These are phyloP conservation scores for Tursiops truncatus DNA, from an alignment of 2,113 vertebrate species.

Conservation along the genomic window DNA sequence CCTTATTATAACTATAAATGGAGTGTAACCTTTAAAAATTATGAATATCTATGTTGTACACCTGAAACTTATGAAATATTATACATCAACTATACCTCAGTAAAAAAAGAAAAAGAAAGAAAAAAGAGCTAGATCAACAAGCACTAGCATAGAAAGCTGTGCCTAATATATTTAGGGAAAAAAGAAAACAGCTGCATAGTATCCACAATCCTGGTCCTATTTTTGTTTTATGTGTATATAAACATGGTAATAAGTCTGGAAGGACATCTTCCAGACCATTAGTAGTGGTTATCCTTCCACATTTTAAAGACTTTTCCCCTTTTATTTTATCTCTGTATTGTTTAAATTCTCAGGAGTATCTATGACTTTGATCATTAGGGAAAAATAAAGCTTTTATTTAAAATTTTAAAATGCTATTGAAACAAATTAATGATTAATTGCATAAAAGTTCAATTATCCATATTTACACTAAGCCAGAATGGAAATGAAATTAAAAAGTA, in stretches of 20 bases:
- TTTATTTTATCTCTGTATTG: not conserved
- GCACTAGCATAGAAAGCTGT: not conserved
- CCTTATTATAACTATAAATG: not conserved
- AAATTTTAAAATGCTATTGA: not conserved
- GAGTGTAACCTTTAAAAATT: not conserved
- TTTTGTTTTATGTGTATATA: not conserved
- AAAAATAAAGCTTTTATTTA: not conserved
- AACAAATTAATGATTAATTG: slow-evolving; percentile 17
- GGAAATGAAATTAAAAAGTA: not conserved
- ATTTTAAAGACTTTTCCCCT: not conserved
- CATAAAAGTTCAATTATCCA: not conserved
- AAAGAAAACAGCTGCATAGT: not conserved
- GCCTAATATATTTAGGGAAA: not conserved
- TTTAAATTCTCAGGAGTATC: slow-evolving; percentile 8
- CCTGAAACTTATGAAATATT: not conserved
- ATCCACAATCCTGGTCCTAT: not conserved
- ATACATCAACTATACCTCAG: not conserved
- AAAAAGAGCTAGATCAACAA: not conserved
- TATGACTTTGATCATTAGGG: not conserved
- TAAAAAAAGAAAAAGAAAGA: not conserved
- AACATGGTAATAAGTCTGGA: not conserved
- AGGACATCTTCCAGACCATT: not conserved
- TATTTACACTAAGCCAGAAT: not conserved
- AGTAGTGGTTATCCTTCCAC: not conserved
- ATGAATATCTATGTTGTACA: not conserved